Percentiles rank a stretch among this genome's conserved stretches.
phyloP scores from a whole-genome alignment of 2,888 invertebrate species.

The Cyrtodaria siliqua region DNA sequence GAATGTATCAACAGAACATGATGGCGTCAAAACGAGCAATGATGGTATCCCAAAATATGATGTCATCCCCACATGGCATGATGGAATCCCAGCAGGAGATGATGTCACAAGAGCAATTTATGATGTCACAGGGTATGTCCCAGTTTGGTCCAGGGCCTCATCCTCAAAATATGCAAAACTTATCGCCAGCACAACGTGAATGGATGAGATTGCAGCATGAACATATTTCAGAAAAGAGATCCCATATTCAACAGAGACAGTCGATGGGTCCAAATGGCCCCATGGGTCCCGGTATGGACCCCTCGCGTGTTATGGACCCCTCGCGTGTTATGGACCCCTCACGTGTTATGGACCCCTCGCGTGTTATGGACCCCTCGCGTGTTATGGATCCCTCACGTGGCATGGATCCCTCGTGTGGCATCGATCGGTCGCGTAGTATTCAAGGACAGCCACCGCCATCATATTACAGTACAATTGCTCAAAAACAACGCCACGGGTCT shows the following conservation, averaged over 20 bases:
- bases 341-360: too few species aligned
- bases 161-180: slow-evolving; percentile 81
- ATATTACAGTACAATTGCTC: slow-evolving; percentile 80
- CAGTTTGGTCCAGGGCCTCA: slow-evolving; percentile 74
- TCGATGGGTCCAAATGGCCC: slow-evolving; percentile 63
- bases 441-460: slow-evolving; percentile 76
- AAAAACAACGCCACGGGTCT: slow-evolving; percentile 75
- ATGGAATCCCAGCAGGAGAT: slow-evolving; percentile 68
- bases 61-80: slow-evolving; percentile 68
- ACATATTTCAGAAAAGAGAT: slow-evolving; percentile 85
- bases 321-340: too few species aligned
- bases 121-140: slow-evolving; percentile 77
- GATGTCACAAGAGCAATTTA: slow-evolving; percentile 75
- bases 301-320: too few species aligned
- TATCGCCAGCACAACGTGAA: slow-evolving; percentile 90
- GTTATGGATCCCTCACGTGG: too few species aligned
- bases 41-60: slow-evolving; percentile 73
- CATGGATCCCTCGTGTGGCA: slow-evolving; percentile 3
- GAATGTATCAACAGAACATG: slow-evolving; percentile 75
- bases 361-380: too few species aligned
- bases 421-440: slow-evolving; percentile 34
- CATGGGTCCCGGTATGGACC: slow-evolving; percentile 36
- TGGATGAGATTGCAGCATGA: slow-evolving; percentile 97
- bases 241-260: slow-evolving; percentile 76
- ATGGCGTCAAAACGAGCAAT: slow-evolving; percentile 76